Conservation (phyloP, 2,888 invertebrate species). For the Scaptomyza parva region DNA sequence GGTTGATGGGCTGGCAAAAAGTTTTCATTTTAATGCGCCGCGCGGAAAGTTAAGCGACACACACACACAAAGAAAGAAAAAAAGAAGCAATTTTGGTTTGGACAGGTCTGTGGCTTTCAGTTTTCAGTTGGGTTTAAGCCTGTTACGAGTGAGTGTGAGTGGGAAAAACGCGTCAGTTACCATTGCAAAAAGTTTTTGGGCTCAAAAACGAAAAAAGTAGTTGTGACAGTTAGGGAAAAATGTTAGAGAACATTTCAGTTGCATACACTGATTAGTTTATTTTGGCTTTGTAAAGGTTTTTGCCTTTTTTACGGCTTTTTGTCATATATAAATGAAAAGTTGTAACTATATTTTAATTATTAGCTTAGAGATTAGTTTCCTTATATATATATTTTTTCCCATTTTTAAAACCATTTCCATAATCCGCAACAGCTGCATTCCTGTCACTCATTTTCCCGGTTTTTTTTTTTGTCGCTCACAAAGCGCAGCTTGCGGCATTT, state of each 20-base stretch:
- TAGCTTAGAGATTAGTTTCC: not conserved
- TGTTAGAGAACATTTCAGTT: slow-evolving; percentile 17
- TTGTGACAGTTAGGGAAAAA: slow-evolving; percentile 26
- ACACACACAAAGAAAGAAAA: slow-evolving; percentile 5
- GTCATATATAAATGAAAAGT: not conserved
- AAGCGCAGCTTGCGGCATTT: slow-evolving; percentile 34
- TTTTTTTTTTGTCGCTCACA: not conserved
- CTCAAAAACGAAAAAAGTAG: too few species aligned
- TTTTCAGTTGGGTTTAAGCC: slow-evolving; percentile 30
- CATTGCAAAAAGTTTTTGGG: slow-evolving; percentile 4
- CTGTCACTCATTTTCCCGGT: not conserved
- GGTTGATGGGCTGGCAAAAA: slow-evolving; percentile 35
- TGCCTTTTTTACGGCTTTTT: not conserved
- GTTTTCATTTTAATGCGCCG: slow-evolving; percentile 46
- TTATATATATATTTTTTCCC: not conserved
- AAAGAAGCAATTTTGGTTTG: slow-evolving; percentile 22
- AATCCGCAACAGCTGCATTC: not conserved
- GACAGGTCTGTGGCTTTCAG: slow-evolving; percentile 31
- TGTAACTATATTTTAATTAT: not conserved
- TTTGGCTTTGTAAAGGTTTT: not conserved
- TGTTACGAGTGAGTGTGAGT: slow-evolving; percentile 7
- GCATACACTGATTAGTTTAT: slow-evolving; percentile 11
- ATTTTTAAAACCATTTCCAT: not conserved
- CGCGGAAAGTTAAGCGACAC: slow-evolving; percentile 34
- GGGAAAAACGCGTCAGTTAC: slow-evolving; percentile 12